phyloP scores from a whole-genome alignment of 2,888 invertebrate genomes.

The Hydropsyche betteni region DNA sequence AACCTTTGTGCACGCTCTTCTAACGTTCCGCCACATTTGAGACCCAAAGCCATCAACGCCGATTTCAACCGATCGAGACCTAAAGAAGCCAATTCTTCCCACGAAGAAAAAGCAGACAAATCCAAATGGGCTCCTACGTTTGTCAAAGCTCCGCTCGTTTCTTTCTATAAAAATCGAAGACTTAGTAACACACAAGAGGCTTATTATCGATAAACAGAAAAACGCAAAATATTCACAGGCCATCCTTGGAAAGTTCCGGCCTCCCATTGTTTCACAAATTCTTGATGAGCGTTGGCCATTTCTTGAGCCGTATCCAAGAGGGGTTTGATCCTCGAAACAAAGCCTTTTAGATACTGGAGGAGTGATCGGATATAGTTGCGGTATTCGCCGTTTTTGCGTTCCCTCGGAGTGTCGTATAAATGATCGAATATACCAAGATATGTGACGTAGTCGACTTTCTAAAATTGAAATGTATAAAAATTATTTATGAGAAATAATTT shows the following conservation, averaged over 20 bases:
- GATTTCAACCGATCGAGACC: slow-evolving; percentile 97
- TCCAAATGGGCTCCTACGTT: slow-evolving; percentile 97
- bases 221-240: slow-evolving; percentile 70
- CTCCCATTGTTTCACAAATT: slow-evolving; percentile 89
- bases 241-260: slow-evolving; percentile 92
- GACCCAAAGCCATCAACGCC: slow-evolving; percentile 92
- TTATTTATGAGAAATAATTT: not conserved
- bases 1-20: slow-evolving; percentile 96
- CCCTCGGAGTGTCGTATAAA: slow-evolving; percentile 93
- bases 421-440: slow-evolving; percentile 95
- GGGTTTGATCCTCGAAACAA: slow-evolving; percentile 85
- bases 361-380: slow-evolving; percentile 84
- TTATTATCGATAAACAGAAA: not conserved
- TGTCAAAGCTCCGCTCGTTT: slow-evolving; percentile 90
- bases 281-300: slow-evolving; percentile 78
- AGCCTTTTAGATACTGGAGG: slow-evolving; percentile 86
- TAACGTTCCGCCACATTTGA: slow-evolving; percentile 98
- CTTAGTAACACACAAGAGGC: too few relatives aligned
- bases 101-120: slow-evolving; percentile 96
- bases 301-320: slow-evolving; percentile 83
- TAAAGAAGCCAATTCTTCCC: slow-evolving; percentile 96
- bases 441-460: slow-evolving; percentile 94
- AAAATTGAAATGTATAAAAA: slow-evolving; percentile 36
- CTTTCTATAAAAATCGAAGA: slow-evolving; percentile 71
- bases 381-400: slow-evolving; percentile 88